phyloP scores from a whole-genome alignment of 2,797 vertebrate species.

The Lacerta agilis region DNA sequence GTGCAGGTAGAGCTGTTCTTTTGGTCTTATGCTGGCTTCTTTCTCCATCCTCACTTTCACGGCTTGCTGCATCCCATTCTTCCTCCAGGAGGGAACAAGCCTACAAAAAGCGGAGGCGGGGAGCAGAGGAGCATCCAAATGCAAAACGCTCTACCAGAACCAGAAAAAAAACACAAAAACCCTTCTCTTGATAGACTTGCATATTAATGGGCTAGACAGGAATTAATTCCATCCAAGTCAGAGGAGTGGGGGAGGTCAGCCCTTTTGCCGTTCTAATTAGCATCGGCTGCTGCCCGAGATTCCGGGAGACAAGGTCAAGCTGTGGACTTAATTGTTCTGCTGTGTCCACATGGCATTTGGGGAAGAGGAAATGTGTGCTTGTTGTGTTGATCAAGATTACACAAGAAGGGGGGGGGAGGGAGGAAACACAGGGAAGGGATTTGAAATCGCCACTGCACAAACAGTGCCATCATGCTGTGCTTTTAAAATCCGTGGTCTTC shows the following conservation, averaged over 20 bases:
- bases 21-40: too few relatives aligned
- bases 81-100: neutral
- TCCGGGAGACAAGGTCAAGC: constrained; percentile 27
- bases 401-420: neutral
- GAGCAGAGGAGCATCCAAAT: neutral
- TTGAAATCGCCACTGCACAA: neutral
- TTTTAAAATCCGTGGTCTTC: neutral
- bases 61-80: neutral
- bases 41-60: neutral
- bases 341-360: neutral
- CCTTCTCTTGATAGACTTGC: neutral
- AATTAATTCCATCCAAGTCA: constrained; percentile 60
- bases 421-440: neutral
- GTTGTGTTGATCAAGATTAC: neutral
- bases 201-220: constrained; percentile 21
- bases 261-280: constrained; percentile 60
- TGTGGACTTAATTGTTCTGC: constrained; percentile 22
- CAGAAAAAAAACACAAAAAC: neutral
- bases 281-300: accelerated
- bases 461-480: too few relatives aligned
- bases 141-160: neutral
- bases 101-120: neutral
- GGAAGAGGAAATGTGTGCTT: neutral
- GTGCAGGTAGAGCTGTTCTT: too few relatives aligned
- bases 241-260: constrained; percentile 36